Base-by-base conservation (phyloP, 2,888 invertebrate species). In the Hypercompe scribonia region DNA sequence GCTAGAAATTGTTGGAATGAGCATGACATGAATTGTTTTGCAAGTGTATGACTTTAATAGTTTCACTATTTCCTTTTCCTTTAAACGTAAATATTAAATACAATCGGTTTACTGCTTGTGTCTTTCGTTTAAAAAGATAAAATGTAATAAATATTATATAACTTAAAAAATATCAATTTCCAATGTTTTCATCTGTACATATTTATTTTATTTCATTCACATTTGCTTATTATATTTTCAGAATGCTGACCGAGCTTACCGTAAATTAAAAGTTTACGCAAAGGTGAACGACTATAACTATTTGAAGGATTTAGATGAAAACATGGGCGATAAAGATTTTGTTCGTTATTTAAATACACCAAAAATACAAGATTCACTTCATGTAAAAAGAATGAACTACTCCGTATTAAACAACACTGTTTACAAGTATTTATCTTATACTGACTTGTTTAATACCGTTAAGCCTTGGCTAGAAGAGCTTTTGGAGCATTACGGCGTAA, bases 391-490 rank as follows among this genome's bases (percentile, higher is more conserved):
- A 31, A 61, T 61, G 31, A 0, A 18, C 0, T 82, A 75, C 18
- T 0, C 0, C 0, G 0, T 0, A 1, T 0, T 4, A 0, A 71
- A 46, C 31, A 0, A 0, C 0, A 0, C 3, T 4, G 81, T 78
- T 34, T 0, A 8, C 3, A 0, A 0, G 0, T 0, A 63, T 7
- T 69, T 82, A 8, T 0, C 0, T 50, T n/a, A n/a, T n/a, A 4
- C 50, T 34, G 0, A 21, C 8, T 0, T 61, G 0, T 76, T 24
- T 33, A 2, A 69, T 1, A 71, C 82, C 28, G 78, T 75, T 0
- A 82, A 84, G 70, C 80, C 78, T 34, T 82, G 84, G 81, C 36
- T 81, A 24, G 82, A 82, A 50, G 75, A 77, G 61, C 46, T 84
- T 15, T n/a, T 84, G 21, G 82, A 82, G 24, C 73, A 83, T 33